These are phyloP conservation scores for Chloroceryle aenea DNA, from an alignment of 2,113 vertebrate species.

Conservation along the genomic window DNA sequence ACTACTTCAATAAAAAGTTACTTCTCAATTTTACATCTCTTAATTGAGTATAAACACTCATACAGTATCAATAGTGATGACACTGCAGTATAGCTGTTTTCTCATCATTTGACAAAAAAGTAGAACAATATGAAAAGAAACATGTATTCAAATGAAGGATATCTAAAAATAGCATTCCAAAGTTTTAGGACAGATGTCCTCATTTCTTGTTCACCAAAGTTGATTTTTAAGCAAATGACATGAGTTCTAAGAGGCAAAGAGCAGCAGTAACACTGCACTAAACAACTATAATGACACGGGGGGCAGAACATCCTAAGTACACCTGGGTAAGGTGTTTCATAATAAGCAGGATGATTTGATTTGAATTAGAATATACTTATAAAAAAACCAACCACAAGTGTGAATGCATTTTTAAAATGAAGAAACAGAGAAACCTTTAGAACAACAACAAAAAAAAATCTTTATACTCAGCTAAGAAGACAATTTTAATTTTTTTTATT, in stretches of 20 bases:
- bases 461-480: not conserved
- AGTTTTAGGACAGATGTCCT: not conserved
- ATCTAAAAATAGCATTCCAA: not conserved
- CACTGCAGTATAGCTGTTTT: not conserved
- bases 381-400: not conserved
- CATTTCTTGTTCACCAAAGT: not conserved
- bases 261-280: not conserved
- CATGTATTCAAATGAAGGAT: not conserved
- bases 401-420: not conserved
- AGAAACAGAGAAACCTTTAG: not conserved
- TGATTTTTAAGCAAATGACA: not conserved
- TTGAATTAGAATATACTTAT: not conserved
- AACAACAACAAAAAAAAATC: not conserved
- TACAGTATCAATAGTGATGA: not conserved
- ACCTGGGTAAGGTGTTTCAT: not conserved
- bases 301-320: accelerated
- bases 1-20: not conserved
- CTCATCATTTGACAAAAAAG: not conserved
- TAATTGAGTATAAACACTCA: not conserved
- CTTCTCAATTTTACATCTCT: not conserved
- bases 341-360: not conserved
- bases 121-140: not conserved
- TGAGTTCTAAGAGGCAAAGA: not conserved
- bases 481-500: not conserved
- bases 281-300: not conserved